These are phyloP conservation scores for Novumbra hubbsi DNA, from an alignment of 2,797 vertebrate species.

Conservation along the genomic window DNA sequence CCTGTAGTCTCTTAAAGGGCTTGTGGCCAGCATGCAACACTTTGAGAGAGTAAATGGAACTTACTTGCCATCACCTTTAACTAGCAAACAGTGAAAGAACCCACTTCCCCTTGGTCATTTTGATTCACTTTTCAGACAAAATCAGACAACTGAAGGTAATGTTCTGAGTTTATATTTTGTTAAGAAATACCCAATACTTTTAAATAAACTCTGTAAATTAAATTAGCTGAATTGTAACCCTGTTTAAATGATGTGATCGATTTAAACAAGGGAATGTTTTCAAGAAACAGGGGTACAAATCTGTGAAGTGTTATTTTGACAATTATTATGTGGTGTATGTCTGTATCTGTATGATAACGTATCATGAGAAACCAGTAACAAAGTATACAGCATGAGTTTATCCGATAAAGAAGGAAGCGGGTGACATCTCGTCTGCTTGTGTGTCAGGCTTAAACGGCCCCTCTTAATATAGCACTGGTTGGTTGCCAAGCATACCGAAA, in stretches of 20 bases:
- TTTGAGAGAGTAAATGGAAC: conserved; percentile 15
- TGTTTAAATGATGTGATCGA: not conserved
- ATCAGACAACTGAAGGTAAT: not conserved
- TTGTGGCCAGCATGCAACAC: conserved; percentile 9
- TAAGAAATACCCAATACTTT: not conserved
- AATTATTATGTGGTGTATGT: not conserved
- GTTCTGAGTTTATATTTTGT: not conserved
- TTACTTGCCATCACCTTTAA: conserved; percentile 23
- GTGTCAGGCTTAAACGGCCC: not conserved
- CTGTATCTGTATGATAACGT: not conserved
- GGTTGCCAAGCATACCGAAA: not conserved
- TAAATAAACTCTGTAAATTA: not conserved
- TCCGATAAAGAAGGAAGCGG: not conserved
- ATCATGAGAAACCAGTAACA: not conserved
- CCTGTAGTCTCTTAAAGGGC: conserved; percentile 32
- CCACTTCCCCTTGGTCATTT: conserved; percentile 22
- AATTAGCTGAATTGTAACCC: not conserved
- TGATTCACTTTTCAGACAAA: not conserved
- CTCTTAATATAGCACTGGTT: not conserved
- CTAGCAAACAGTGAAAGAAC: conserved; percentile 21
- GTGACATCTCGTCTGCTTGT: conserved; percentile 1
- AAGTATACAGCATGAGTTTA: not conserved
- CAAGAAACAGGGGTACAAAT: not conserved
- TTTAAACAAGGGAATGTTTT: not conserved
- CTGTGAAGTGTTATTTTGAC: not conserved